phyloP scores from a whole-genome alignment of 2,113 vertebrate genomes.

The Gymnocephalus cernua region DNA sequence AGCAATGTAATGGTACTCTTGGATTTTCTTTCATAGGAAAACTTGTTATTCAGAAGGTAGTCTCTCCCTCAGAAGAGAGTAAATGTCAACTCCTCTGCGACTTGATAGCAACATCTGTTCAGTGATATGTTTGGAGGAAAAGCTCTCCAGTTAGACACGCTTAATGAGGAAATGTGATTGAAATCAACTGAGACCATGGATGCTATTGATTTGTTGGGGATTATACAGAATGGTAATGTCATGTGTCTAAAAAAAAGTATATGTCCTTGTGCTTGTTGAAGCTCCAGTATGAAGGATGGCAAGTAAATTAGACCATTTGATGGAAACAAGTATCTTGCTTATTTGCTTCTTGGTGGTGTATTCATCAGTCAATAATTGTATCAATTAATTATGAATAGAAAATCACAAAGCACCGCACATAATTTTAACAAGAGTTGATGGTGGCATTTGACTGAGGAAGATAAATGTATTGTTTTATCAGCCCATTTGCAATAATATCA shows the following conservation, averaged over 20 bases:
- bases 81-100: slow-evolving; percentile 37
- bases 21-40: background rate
- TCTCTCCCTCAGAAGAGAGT: slow-evolving; percentile 35
- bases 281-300: background rate
- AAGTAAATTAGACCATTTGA: slow-evolving; percentile 25
- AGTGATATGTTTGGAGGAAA: slow-evolving; percentile 35
- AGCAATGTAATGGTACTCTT: background rate
- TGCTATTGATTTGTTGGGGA: slow-evolving; percentile 42
- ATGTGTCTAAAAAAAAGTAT: slow-evolving; percentile 27
- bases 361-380: slow-evolving; percentile 53
- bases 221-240: slow-evolving; percentile 29
- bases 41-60: background rate
- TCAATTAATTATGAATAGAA: slow-evolving; percentile 52
- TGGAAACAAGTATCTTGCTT: slow-evolving; percentile 16
- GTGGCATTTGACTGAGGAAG: slow-evolving; percentile 25
- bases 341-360: background rate
- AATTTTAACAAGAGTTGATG: slow-evolving; percentile 41
- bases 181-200: slow-evolving; percentile 5
- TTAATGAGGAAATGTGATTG: background rate
- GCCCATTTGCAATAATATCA: slow-evolving; percentile 38
- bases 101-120: slow-evolving; percentile 34
- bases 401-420: slow-evolving; percentile 12
- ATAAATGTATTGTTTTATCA: slow-evolving; percentile 9
- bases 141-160: slow-evolving; percentile 18
- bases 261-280: background rate